Conservation (phyloP, 2,113 vertebrate species). For the Heptranchias perlo region DNA sequence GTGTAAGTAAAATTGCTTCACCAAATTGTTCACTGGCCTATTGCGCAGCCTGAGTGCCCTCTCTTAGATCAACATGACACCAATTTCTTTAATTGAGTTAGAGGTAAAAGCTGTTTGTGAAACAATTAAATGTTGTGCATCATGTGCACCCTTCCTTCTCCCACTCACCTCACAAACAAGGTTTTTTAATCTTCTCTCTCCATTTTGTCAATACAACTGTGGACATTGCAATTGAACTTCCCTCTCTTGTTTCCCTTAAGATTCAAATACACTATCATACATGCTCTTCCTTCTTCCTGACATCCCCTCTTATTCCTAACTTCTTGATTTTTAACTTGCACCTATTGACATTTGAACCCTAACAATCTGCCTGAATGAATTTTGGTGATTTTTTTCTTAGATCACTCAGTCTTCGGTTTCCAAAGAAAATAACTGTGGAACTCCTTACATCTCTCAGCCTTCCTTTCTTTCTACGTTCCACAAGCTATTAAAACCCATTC, state of each 20-base stretch:
- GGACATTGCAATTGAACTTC: not conserved
- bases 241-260: not conserved
- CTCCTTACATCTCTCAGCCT: not conserved
- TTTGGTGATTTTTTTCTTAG: not conserved
- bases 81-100: not conserved
- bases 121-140: not conserved
- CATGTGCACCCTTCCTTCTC: not conserved
- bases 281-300: not conserved
- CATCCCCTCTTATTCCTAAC: not conserved
- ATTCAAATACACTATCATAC: not conserved
- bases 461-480: not conserved
- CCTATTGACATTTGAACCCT: not conserved
- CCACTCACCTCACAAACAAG: not conserved
- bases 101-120: not conserved
- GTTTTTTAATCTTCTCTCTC: not conserved
- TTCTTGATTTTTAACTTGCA: not conserved
- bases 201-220: not conserved
- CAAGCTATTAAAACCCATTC: not conserved
- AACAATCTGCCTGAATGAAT: not conserved
- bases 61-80: not conserved
- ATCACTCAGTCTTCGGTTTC: not conserved
- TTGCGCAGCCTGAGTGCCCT: not conserved
- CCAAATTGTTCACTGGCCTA: not conserved
- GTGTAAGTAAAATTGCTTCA: not conserved
- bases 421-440: not conserved